Percentiles rank a stretch among this genome's conserved stretches.
These are phyloP conservation scores for Conistra vaccinii DNA, from an alignment of 2,888 invertebrate species.

Conservation along the genomic window DNA sequence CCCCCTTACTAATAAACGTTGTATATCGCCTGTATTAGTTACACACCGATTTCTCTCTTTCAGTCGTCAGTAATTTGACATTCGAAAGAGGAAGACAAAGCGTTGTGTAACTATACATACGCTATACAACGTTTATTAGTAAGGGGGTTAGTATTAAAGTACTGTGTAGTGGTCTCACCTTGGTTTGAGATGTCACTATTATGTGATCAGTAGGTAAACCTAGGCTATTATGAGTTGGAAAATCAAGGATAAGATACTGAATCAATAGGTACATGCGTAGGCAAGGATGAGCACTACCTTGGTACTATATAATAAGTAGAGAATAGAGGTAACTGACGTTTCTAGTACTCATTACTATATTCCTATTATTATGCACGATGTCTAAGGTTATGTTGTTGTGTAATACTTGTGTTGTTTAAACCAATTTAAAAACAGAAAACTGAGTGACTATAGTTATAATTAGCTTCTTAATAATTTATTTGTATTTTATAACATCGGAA, in stretches of 20 bases:
- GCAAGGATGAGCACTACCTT: constrained; percentile 9
- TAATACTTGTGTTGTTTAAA: neutral
- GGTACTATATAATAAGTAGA: neutral
- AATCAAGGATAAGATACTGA: constrained; percentile 44
- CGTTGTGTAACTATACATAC: too few species aligned
- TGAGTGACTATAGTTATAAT: neutral
- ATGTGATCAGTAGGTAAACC: constrained; percentile 28
- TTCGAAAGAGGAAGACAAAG: too few species aligned
- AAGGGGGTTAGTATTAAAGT: too few species aligned
- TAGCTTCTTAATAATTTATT: neutral
- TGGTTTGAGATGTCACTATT: constrained; percentile 19
- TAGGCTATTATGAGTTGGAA: constrained; percentile 10
- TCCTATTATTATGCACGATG: constrained; percentile 3
- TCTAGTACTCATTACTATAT: neutral
- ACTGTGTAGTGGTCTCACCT: neutral
- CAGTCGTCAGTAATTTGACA: too few species aligned
- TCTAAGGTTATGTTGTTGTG: neutral
- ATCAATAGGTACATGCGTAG: constrained; percentile 19
- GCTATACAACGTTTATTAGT: too few species aligned
- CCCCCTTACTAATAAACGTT: too few species aligned
- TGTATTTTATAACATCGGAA: too few species aligned
- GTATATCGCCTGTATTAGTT: too few species aligned
- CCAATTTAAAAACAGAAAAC: neutral
- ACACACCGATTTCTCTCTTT: too few species aligned
- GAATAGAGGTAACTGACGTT: neutral